Conservation (phyloP, 2,888 invertebrate genomes). For the Drosophila leonis region DNA sequence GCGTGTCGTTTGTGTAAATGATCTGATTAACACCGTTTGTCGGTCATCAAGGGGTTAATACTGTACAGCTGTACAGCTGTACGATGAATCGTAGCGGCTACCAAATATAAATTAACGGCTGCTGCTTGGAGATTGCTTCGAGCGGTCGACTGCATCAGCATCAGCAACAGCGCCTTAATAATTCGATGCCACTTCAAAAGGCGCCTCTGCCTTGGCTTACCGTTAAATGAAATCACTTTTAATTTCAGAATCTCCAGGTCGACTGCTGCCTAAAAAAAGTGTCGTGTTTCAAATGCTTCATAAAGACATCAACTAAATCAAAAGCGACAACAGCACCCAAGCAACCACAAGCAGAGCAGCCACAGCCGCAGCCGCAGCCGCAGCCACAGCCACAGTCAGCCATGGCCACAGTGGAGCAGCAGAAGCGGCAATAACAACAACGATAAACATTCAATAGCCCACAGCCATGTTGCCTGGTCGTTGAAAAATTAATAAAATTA, state of each 20-base stretch:
- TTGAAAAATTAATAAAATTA: conserved; percentile 81
- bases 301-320: conserved; percentile 83
- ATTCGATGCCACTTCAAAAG: conserved; percentile 80
- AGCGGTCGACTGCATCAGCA: conserved; percentile 13
- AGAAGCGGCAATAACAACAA: conserved; percentile 39
- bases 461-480: conserved; percentile 57
- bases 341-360: conserved; percentile 26
- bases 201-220: conserved; percentile 72
- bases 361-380: conserved; percentile 37
- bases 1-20: conserved; percentile 69
- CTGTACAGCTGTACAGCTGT: conserved; percentile 18
- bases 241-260: conserved; percentile 62
- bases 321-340: conserved; percentile 77
- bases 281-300: conserved; percentile 81
- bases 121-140: conserved; percentile 15
- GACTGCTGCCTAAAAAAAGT: conserved; percentile 62
- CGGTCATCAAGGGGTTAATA: conserved; percentile 72
- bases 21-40: conserved; percentile 72
- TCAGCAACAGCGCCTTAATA: conserved; percentile 20
- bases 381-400: conserved; percentile 14
- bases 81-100: conserved; percentile 4
- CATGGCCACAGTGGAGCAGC: conserved; percentile 36
- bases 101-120: conserved; percentile 6
- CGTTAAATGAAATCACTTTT: conserved; percentile 82
- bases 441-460: conserved; percentile 47